phyloP scores from a whole-genome alignment of 2,888 invertebrate species.

The Parasteatoda lunata region DNA sequence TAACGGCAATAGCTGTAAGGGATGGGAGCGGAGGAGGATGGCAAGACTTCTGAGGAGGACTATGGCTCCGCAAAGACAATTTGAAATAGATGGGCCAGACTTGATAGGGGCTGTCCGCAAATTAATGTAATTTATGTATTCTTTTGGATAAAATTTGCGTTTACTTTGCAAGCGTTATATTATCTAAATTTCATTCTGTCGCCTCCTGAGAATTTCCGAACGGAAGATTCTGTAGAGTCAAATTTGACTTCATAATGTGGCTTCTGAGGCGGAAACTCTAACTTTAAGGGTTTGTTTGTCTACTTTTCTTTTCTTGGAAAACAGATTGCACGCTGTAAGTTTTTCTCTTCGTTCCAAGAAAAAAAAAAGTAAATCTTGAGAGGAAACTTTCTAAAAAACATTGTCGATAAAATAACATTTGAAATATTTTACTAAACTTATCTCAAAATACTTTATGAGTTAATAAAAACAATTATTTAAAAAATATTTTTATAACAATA shows the following conservation, averaged over 20 bases:
- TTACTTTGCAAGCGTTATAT: constrained; percentile 27
- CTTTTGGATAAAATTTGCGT: constrained; percentile 42
- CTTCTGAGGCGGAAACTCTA: not conserved
- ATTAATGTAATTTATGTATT: constrained; percentile 57
- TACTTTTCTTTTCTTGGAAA: not conserved
- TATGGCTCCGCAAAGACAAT: constrained; percentile 41
- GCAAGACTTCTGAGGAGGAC: not conserved
- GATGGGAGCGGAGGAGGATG: not conserved
- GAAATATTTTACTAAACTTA: too few species aligned
- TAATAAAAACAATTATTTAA: too few species aligned
- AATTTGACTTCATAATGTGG: constrained; percentile 37
- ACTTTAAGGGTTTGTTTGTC: not conserved
- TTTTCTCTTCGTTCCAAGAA: too few species aligned
- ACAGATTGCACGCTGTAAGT: not conserved
- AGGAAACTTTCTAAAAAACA: too few species aligned
- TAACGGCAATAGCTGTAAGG: constrained; percentile 57
- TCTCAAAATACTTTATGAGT: too few species aligned
- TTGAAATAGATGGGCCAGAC: constrained; percentile 44
- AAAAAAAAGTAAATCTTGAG: too few species aligned
- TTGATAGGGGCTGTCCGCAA: constrained; percentile 62
- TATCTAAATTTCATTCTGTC: not conserved
- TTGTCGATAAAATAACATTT: too few species aligned
- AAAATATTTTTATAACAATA: too few species aligned
- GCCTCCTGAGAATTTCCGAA: constrained; percentile 11
- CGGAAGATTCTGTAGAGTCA: constrained; percentile 6